Evolutionary conservation across 2,113 vertebrate species (phyloP).

Genomic region (Podarcis cretensis): DNA sequence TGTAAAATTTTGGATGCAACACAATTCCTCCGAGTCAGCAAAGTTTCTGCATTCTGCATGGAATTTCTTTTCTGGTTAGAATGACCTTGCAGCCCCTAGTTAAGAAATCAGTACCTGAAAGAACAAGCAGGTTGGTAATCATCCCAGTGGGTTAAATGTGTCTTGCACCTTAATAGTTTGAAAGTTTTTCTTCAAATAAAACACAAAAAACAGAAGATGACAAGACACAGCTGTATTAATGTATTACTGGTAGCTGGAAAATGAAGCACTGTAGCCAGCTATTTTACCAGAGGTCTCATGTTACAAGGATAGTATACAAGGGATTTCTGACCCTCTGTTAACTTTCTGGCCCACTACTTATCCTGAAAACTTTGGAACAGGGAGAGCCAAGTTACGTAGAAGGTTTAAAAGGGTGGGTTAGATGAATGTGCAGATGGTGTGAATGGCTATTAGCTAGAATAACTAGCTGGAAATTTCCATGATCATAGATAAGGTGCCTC

Average conservation of each 20-base stretch:
- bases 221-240: background rate
- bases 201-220: too few species aligned
- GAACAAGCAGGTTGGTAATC: background rate
- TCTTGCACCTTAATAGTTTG: background rate
- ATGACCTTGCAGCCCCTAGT: background rate
- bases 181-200: background rate
- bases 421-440: background rate
- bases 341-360: background rate
- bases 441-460: background rate
- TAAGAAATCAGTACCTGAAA: constrained; percentile 3
- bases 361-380: background rate
- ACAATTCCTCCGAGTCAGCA: background rate
- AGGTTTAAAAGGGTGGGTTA: background rate
- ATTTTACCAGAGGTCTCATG: background rate
- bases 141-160: background rate
- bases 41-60: background rate
- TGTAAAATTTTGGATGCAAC: background rate
- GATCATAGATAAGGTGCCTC: background rate
- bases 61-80: background rate
- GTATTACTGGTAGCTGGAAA: background rate
- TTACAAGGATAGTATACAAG: background rate
- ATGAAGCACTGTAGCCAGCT: background rate
- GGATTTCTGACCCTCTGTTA: background rate
- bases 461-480: background rate
- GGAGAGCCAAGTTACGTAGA: background rate